Evolutionary conservation across 2,888 invertebrate species (phyloP).

Genomic region (Oligia strigilis): DNA sequence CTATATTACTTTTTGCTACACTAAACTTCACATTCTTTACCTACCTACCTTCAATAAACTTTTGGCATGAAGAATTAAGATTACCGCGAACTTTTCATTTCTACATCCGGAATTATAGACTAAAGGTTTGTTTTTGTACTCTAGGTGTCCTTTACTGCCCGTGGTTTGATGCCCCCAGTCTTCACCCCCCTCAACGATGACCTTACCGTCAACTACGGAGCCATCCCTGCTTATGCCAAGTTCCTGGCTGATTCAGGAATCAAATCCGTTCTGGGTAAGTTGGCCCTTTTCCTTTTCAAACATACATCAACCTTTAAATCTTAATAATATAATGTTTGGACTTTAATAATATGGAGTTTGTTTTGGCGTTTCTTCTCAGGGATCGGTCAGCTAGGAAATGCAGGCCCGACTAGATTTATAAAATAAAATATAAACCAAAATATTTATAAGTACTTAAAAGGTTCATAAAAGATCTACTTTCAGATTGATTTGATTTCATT

Average conservation of each 20-base stretch:
- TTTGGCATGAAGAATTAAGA: too few species aligned
- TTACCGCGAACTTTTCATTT: too few species aligned
- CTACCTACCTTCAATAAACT: background rate
- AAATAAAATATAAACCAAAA: background rate
- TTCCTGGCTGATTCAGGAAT: conserved; percentile 91
- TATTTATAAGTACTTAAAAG: background rate
- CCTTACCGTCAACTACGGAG: conserved; percentile 86
- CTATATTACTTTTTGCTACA: background rate
- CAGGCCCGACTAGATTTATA: background rate
- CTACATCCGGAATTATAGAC: background rate
- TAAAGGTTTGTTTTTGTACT: background rate
- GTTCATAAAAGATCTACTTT: background rate
- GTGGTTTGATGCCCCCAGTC: conserved; percentile 93
- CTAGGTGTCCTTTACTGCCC: conserved; percentile 84
- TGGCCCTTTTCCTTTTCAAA: background rate
- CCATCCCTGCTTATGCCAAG: conserved; percentile 92
- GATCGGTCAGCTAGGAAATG: background rate
- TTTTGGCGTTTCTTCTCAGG: background rate
- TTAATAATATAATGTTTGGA: background rate
- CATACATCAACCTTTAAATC: background rate
- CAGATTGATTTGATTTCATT: background rate
- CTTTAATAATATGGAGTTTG: background rate
- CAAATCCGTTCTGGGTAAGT: conserved; percentile 92
- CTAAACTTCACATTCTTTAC: background rate
- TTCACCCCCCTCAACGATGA: conserved; percentile 93